Conservation (phyloP, 2,888 invertebrate genomes). For the Drosophila ustulata region DNA sequence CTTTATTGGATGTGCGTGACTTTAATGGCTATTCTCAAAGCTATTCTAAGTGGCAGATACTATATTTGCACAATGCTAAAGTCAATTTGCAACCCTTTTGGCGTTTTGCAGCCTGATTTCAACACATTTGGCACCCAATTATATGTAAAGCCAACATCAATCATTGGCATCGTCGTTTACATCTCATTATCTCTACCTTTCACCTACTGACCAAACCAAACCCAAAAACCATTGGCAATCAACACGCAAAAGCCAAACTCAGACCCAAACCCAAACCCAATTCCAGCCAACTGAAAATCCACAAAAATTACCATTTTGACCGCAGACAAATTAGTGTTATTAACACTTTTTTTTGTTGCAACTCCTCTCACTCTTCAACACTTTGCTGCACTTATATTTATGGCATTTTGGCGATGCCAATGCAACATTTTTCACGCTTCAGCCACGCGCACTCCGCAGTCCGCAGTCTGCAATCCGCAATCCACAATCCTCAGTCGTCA, state of each 20-base stretch:
- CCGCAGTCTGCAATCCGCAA: constrained; percentile 5
- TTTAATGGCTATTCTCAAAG: constrained; percentile 15
- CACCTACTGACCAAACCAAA: constrained; percentile 67
- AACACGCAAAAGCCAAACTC: constrained; percentile 57
- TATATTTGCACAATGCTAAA: not conserved
- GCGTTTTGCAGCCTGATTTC: constrained; percentile 11
- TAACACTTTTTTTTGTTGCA: constrained; percentile 67
- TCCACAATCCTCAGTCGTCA: constrained; percentile 35
- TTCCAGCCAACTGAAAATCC: constrained; percentile 70
- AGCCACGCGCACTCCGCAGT: constrained; percentile 61
- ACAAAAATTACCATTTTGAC: constrained; percentile 80
- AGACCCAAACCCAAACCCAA: constrained; percentile 43
- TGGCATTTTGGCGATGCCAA: constrained; percentile 67
- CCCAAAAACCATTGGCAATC: constrained; percentile 63
- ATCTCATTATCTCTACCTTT: constrained; percentile 75
- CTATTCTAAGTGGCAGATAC: constrained; percentile 13
- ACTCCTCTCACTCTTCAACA: constrained; percentile 4
- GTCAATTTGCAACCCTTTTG: constrained; percentile 12
- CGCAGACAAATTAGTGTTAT: constrained; percentile 81
- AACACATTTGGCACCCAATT: constrained; percentile 73
- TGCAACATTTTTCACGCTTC: constrained; percentile 75
- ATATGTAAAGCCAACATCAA: constrained; percentile 56
- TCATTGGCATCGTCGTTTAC: constrained; percentile 66
- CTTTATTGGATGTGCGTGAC: constrained; percentile 35
- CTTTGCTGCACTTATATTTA: constrained; percentile 48